Evolutionary conservation across 2,888 invertebrate species (phyloP), one percentile per base, ranked within the genome.

Genomic region (Yponomeuta cagnagella): DNA sequence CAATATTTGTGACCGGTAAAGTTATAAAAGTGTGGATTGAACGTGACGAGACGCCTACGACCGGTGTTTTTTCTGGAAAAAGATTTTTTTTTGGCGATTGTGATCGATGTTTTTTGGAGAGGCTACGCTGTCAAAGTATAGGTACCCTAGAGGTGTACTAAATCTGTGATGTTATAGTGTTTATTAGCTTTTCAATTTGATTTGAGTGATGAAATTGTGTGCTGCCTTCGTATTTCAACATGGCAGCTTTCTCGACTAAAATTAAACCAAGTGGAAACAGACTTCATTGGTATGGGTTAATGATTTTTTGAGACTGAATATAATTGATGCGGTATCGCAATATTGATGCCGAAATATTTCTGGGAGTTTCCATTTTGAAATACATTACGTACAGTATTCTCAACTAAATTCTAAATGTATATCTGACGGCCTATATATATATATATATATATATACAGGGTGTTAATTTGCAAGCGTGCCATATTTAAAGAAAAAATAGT

Each of bases 81-180:
- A 10, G 1, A 8, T 12, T 2, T n/a, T 9, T 63, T 63, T 63
- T n/a, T 63, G 23, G 8, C 30, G 0, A 64, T 23, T 43, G 6
- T 64, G 23, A 6, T 64, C 15, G 10, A 23, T 30, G 64, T 8
- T 64, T 64, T 58, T 64, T 31, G 23, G 15, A 67, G 67, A 68
- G 68, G 68, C 68, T 68, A 68, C 15, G 48, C 2, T 43, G 23
- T 64, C 67, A 65, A 58, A 70, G 70, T 71, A 37, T 23, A 23
- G 23, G 23, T 69, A 64, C 48, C 33, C 33, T 70, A 43, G 70
- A 70, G 70, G 70, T 65, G 33, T 65, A 65, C 43, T 48, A 70
- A 65, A 70, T 70, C 70, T 70, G 70, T 70, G 70, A 70, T 70
- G 64, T 70, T 64, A 15, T 70, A 37, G 23, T 63, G 33, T 68